Evolutionary conservation across 2,797 vertebrate species (phyloP).

Genomic region (Chaunax sp.): DNA sequence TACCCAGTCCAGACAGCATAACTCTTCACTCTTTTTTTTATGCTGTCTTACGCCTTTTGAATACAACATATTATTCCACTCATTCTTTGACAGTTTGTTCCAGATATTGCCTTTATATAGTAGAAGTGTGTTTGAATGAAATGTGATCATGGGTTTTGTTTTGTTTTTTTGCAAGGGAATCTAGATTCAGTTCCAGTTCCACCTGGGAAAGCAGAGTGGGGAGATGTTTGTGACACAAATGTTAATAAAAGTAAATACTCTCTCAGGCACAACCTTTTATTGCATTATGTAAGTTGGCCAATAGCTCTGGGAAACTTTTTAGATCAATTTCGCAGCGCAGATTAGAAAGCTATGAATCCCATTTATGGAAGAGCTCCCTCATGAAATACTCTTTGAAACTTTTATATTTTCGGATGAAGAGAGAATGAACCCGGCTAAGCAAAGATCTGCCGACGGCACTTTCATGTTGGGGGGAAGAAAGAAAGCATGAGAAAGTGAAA

Average conservation of each 20-base stretch:
- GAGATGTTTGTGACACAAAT: constrained; percentile 78
- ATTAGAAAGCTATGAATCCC: constrained; percentile 89
- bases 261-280: constrained; percentile 78
- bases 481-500: constrained; percentile 72
- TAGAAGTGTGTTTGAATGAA: constrained; percentile 39
- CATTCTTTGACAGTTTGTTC: constrained; percentile 44
- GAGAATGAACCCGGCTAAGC: constrained; percentile 82
- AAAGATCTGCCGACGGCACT: constrained; percentile 85
- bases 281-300: constrained; percentile 84
- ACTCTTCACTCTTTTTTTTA: constrained; percentile 7
- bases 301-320: constrained; percentile 87
- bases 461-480: constrained; percentile 78
- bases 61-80: too few relatives aligned
- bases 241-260: constrained; percentile 85
- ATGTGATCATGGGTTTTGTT: constrained; percentile 28
- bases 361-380: constrained; percentile 87
- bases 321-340: constrained; percentile 87
- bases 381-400: constrained; percentile 86
- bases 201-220: constrained; percentile 32
- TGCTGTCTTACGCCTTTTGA: constrained; percentile 39
- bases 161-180: constrained; percentile 32
- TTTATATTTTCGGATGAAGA: constrained; percentile 83
- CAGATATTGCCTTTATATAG: constrained; percentile 17
- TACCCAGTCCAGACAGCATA: neutral
- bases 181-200: constrained; percentile 38